Percentiles rank a stretch among this genome's conserved stretches.
Evolutionary conservation across 2,888 invertebrate species (phyloP).

Genomic region (Drosophila subsilvestris): DNA sequence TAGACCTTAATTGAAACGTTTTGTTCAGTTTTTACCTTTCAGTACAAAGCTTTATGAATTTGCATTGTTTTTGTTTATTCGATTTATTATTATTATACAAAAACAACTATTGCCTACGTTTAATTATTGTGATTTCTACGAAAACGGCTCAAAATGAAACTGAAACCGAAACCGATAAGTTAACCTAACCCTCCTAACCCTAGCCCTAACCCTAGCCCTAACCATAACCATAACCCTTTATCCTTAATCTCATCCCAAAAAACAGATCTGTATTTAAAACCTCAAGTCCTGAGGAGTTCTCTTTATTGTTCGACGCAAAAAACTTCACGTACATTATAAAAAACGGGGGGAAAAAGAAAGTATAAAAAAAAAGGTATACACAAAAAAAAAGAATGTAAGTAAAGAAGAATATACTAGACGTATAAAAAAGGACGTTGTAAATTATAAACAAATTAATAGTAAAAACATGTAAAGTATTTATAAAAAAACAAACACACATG

Average conservation of each 20-base stretch:
- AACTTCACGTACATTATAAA: slow-evolving; percentile 51
- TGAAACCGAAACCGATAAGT: slow-evolving; percentile 5
- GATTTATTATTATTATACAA: slow-evolving; percentile 32
- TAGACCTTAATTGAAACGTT: slow-evolving; percentile 26
- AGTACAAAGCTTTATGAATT: slow-evolving; percentile 68
- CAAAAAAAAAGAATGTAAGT: slow-evolving; percentile 41
- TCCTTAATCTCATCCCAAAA: neutral
- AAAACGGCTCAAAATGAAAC: slow-evolving; percentile 55
- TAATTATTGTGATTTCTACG: slow-evolving; percentile 56
- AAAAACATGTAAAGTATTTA: slow-evolving; percentile 64
- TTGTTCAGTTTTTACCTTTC: slow-evolving; percentile 58
- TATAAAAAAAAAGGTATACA: slow-evolving; percentile 48
- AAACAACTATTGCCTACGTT: slow-evolving; percentile 26
- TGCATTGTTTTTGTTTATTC: slow-evolving; percentile 46
- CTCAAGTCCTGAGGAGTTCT: slow-evolving; percentile 44
- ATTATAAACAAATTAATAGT: slow-evolving; percentile 46
- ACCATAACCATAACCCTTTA: neutral
- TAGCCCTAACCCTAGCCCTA: too few species aligned
- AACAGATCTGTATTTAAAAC: slow-evolving; percentile 53
- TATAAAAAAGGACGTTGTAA: slow-evolving; percentile 56
- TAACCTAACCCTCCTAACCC: slow-evolving; percentile 8
- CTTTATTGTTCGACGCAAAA: slow-evolving; percentile 55
- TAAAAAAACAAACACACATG: slow-evolving; percentile 38
- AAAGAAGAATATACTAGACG: slow-evolving; percentile 47
- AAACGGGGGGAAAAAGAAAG: slow-evolving; percentile 42